Percentiles rank a stretch among this genome's conserved stretches.
phyloP scores from a whole-genome alignment of 2,797 vertebrate species.

The Poeciliopsis gracilis region DNA sequence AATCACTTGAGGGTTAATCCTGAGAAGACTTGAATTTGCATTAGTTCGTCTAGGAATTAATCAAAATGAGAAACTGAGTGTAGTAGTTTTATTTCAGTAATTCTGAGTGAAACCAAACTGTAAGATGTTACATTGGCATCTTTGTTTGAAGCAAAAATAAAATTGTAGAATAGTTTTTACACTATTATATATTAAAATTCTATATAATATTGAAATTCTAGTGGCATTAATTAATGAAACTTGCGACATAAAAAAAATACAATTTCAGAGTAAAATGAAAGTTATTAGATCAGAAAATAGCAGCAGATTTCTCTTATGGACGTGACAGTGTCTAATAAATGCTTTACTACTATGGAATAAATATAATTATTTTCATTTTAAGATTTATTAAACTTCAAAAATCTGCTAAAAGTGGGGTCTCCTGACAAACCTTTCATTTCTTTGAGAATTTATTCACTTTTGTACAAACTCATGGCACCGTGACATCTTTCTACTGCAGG shows the following conservation, averaged over 20 bases:
- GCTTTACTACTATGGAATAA: neutral
- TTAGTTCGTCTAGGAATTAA: neutral
- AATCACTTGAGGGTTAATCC: neutral
- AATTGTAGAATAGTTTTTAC: neutral
- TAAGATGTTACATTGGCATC: neutral
- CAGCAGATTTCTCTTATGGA: neutral
- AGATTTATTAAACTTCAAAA: neutral
- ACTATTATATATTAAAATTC: neutral
- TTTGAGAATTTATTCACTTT: neutral
- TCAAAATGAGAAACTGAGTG: neutral
- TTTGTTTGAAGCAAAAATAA: neutral
- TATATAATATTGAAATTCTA: no score
- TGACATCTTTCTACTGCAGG: neutral
- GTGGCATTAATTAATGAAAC: neutral
- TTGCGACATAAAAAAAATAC: neutral
- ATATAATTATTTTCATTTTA: neutral
- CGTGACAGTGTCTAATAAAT: neutral
- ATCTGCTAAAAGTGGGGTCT: neutral
- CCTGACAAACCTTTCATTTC: neutral
- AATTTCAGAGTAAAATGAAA: neutral
- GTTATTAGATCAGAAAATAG: neutral
- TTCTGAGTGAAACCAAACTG: neutral
- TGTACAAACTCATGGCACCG: neutral
- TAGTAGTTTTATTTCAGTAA: neutral
- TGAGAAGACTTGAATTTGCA: neutral